These are phyloP conservation scores for Lochmaea capreae DNA, from an alignment of 2,888 invertebrate species.

Conservation along the genomic window DNA sequence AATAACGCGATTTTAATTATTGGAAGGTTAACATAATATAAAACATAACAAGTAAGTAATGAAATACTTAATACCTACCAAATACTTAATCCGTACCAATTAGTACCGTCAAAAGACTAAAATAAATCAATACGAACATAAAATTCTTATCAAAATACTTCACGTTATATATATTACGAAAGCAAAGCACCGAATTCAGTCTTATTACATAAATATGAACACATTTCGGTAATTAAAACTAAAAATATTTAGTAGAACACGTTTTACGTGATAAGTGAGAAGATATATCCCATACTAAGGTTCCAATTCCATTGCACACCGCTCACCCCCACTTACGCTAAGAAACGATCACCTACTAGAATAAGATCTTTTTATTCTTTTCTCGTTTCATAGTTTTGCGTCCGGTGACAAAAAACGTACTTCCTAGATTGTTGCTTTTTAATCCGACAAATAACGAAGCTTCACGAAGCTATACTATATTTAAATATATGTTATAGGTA, in stretches of 20 bases:
- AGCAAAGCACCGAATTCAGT: background rate
- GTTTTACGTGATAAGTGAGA: conserved; percentile 28
- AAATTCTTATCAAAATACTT: background rate
- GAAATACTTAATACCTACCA: background rate
- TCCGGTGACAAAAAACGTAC: conserved; percentile 36
- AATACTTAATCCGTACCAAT: background rate
- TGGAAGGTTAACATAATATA: background rate
- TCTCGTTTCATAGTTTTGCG: conserved; percentile 28
- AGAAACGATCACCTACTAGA: conserved; percentile 30
- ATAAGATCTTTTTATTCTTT: conserved; percentile 37
- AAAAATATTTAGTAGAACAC: conserved; percentile 36
- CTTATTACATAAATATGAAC: conserved; percentile 31
- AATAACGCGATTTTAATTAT: background rate
- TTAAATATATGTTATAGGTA: conserved; percentile 11
- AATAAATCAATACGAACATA: background rate
- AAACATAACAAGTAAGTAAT: background rate
- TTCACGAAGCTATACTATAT: conserved; percentile 26
- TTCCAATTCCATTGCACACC: conserved; percentile 28
- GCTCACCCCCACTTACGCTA: conserved; percentile 33
- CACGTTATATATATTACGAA: background rate
- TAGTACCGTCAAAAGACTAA: background rate
- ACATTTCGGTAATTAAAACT: conserved; percentile 39
- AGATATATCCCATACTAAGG: conserved; percentile 30
- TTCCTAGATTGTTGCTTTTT: conserved; percentile 34
- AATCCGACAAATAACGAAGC: conserved; percentile 20